Evolutionary conservation across 2,888 invertebrate species (phyloP), one percentile per base, ranked within the genome.

Genomic region (Dryococelus australis): DNA sequence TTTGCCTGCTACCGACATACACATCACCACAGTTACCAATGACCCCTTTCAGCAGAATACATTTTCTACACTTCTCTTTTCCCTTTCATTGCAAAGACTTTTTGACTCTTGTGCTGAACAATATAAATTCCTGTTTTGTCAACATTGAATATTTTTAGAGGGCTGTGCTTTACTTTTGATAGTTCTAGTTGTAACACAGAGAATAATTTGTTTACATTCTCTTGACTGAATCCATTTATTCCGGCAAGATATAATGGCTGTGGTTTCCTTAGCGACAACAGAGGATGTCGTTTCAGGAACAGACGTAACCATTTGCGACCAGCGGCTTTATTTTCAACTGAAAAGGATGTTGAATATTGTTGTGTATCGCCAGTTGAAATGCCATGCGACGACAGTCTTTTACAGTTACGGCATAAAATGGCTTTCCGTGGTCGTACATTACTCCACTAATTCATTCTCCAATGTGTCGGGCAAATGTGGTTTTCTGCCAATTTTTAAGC

Each of bases 31-130:
- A n/a, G 91, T 91, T 12, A 91, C 88, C 27, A 90, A 89, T 78
- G 90, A 90, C 91, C 91, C 87, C 91, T 88, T 90, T 92, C 81
- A n/a, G 91, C 91, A 87, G 91, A 91, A n/a, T 91, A 91, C 86
- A 91, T 26, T 65, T 90, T 86, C 12, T 89, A 90, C 35, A 92
- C 90, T 89, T 91, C 91, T 83, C 89, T 87, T 90, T 91, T 91
- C 13, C 91, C 91, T 88, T 90, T 90, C 5, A 87, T 88, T 9
- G 90, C 90, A 53, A 91, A 87, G 24, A 91, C 89, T 88, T 90
- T 86, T 27, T 90, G n/a, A n/a, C n/a, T n/a, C n/a, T n/a, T n/a
- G n/a, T n/a, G n/a, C n/a, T n/a, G n/a, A n/a, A n/a, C n/a, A n/a
- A n/a, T n/a, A n/a, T n/a, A n/a, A n/a, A n/a, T n/a, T n/a, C n/a